phyloP scores from a whole-genome alignment of 2,888 invertebrate genomes.

The Beris morrisii region DNA sequence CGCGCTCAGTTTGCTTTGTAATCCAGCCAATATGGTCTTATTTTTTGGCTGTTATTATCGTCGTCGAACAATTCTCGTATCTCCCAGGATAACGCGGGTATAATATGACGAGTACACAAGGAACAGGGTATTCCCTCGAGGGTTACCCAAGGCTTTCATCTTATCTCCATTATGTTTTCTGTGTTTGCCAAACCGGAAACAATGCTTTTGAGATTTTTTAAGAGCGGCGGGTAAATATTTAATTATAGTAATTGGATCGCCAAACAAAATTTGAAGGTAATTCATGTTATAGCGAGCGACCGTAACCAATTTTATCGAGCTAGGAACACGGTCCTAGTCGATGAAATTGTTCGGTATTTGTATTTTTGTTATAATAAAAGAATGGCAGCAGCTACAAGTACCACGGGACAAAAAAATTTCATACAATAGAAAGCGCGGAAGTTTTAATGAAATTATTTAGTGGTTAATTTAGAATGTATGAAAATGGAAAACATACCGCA shows the following conservation, averaged over 20 bases:
- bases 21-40: conserved; percentile 19
- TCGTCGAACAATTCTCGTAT: not conserved
- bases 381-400: too few species aligned
- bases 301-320: too few species aligned
- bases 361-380: too few species aligned
- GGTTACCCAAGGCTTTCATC: conserved; percentile 14
- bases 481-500: too few species aligned
- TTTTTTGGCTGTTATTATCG: conserved; percentile 10
- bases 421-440: too few species aligned
- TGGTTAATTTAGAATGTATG: too few species aligned
- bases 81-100: not conserved
- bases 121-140: conserved; percentile 14
- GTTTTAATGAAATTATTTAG: too few species aligned
- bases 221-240: conserved; percentile 23
- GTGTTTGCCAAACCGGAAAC: conserved; percentile 2
- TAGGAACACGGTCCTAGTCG: too few species aligned
- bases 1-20: conserved; percentile 17
- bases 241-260: conserved; percentile 26
- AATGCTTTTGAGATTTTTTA: conserved; percentile 22
- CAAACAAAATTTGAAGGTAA: conserved; percentile 15
- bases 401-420: too few species aligned
- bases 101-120: conserved; percentile 21
- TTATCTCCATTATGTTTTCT: conserved; percentile 5
- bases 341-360: too few species aligned
- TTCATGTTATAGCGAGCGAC: too few species aligned